Base-by-base conservation (phyloP, 2,797 vertebrate species). In the Neosilurus mollespiculum region DNA sequence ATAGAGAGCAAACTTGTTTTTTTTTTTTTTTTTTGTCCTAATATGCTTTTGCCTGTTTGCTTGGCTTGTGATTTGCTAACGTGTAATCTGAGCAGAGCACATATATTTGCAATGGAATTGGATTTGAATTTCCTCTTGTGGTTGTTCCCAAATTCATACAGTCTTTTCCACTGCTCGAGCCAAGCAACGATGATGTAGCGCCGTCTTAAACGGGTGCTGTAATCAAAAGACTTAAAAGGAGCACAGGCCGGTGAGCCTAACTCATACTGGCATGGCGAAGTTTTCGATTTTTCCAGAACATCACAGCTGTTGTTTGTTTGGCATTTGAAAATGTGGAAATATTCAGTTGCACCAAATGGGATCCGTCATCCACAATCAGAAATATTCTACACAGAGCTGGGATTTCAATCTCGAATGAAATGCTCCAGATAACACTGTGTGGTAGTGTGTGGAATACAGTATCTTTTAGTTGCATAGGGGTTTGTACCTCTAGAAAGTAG, bases 171-270 rank as follows among this genome's bases (percentile, higher is more conserved):
- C 64, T 51, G 76, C 72, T 76, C 53, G 22, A 51, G 78, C 85
- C 85, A 88, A 86, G 80, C 56, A 11, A 58, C 30, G 70, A 87
- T 84, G 84, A 83, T 82, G 69, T 81, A 80, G 76, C 64, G 58
- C 61, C 22, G 73, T 76, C 77, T 80, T 81, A 79, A 85, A 80
- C 2, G 78, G 73, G 73, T 65, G 67, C 78, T 85, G 69, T 76
- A 70, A 76, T 88, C 81, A 83, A 81, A 86, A 76, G 81, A 71
- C 73, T 83, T 83, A 75, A 88, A 81, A 37, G 83, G 62, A 80
- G 85, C 62, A 76, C 78, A 69, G 59, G 54, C 64, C 71, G 61
- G 83, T 86, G 70, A 81, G 49, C 15, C 67, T 83, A 81, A 86
- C 61, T 81, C 56, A 43, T 77, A 84, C 61, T 85, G 85, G 82